A percentile compares a stretch with the other conserved stretches of the same genome.
Evolutionary conservation across 2,888 invertebrate species (phyloP).

Genomic region (Chrysolina americana): DNA sequence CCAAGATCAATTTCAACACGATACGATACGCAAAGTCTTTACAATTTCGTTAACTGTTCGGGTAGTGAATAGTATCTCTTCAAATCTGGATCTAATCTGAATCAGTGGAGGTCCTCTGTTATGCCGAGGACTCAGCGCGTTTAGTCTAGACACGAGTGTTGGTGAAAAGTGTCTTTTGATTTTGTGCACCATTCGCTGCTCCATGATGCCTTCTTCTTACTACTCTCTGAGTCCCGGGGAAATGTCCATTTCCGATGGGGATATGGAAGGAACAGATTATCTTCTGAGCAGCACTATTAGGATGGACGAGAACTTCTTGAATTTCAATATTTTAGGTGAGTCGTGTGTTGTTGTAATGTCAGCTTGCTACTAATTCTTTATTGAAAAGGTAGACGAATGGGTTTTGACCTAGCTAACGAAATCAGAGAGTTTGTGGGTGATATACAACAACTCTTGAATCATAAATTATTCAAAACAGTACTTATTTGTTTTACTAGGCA

Average conservation of each 20-base stretch:
- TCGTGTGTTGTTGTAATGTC: conserved; percentile 44
- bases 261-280: conserved; percentile 77
- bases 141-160: background rate
- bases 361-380: no score
- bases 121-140: background rate
- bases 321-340: conserved; percentile 77
- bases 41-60: conserved; percentile 8
- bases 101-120: background rate
- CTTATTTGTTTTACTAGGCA: no score
- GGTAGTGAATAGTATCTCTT: conserved; percentile 2
- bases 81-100: conserved; percentile 23
- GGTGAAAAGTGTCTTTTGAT: conserved; percentile 23
- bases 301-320: conserved; percentile 75
- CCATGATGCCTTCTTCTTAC: conserved; percentile 60
- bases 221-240: conserved; percentile 64
- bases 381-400: no score
- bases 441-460: no score
- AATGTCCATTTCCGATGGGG: conserved; percentile 68
- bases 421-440: no score
- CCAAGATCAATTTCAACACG: conserved; percentile 9
- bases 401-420: no score
- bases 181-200: conserved; percentile 1
- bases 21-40: background rate
- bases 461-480: no score
- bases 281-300: conserved; percentile 76